phyloP scores from a whole-genome alignment of 1,140 invertebrate species.

The Hermetia illucens region DNA sequence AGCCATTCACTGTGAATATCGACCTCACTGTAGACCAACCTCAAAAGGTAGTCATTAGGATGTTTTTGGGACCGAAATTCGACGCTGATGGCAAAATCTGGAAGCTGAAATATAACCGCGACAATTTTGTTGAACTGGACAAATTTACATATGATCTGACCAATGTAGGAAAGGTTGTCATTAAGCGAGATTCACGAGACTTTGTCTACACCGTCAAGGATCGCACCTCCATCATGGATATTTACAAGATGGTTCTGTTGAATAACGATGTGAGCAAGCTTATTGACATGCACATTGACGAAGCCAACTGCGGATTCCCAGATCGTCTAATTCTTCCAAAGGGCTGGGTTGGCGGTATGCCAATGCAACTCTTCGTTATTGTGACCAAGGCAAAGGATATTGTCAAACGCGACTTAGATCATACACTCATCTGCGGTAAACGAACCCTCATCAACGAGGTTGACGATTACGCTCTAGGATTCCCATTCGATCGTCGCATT shows the following conservation, averaged over 20 bases:
- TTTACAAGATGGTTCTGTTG: constrained; percentile 25
- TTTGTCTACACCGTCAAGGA: constrained; percentile 35
- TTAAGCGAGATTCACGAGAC: constrained; percentile 37
- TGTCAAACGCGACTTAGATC: constrained; percentile 19
- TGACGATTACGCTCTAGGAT: constrained; percentile 47
- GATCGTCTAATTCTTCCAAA: constrained; percentile 43
- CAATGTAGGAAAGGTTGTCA: constrained; percentile 37
- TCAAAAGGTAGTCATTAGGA: constrained; percentile 35
- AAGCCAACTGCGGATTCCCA: constrained; percentile 38
- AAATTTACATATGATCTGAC: constrained; percentile 38
- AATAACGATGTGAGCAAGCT: constrained; percentile 27
- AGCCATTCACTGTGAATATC: constrained; percentile 40
- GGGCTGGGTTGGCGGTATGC: constrained; percentile 41
- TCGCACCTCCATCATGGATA: constrained; percentile 23
- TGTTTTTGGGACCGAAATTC: constrained; percentile 44
- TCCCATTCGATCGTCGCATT: constrained; percentile 49
- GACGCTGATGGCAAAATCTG: constrained; percentile 33
- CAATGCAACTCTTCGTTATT: constrained; percentile 40
- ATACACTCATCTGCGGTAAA: constrained; percentile 22
- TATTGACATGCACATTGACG: constrained; percentile 27
- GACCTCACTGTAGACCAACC: constrained; percentile 38
- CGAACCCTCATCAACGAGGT: constrained; percentile 24
- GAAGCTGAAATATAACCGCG: constrained; percentile 33
- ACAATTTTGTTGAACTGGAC: constrained; percentile 40
- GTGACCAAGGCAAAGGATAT: constrained; percentile 35